Conservation (phyloP, 37 sponge, comb jelly and placozoan species). For the Cladorhizidae sp. region DNA sequence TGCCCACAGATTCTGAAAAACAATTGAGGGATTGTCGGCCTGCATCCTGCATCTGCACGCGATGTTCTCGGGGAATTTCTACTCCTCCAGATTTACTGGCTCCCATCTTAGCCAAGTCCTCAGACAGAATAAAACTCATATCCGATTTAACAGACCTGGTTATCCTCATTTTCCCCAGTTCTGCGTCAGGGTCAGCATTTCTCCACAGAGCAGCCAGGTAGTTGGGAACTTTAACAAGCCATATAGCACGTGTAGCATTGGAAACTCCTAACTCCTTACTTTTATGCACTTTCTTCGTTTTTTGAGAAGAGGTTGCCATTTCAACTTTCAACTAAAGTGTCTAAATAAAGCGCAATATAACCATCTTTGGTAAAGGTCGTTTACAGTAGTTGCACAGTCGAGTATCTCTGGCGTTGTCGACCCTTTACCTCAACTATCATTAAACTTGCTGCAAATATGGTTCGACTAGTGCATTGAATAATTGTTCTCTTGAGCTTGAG, state of each 20-base stretch:
- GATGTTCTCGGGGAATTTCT: slow-evolving; percentile 59
- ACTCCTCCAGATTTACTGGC: not conserved
- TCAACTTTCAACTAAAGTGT: too few species aligned
- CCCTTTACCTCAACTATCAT: too few species aligned
- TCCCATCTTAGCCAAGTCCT: slow-evolving; percentile 33
- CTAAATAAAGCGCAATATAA: too few species aligned
- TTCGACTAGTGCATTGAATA: too few species aligned
- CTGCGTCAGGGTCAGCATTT: slow-evolving; percentile 20
- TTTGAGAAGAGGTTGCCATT: not conserved
- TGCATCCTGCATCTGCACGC: slow-evolving; percentile 40
- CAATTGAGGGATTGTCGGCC: slow-evolving; percentile 50
- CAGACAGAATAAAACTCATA: slow-evolving; percentile 38
- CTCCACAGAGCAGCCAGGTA: slow-evolving; percentile 75
- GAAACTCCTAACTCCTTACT: slow-evolving; percentile 39
- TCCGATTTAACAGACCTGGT: not conserved
- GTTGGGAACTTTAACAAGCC: slow-evolving; percentile 86
- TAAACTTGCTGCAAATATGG: too few species aligned
- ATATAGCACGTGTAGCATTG: slow-evolving; percentile 65
- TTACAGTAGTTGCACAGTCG: too few species aligned
- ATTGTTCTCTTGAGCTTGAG: too few species aligned
- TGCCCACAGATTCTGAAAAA: slow-evolving; percentile 59
- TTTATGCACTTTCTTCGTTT: not conserved
- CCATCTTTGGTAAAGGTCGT: too few species aligned
- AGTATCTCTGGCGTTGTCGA: too few species aligned
- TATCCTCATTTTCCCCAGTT: slow-evolving; percentile 72